Percentiles rank a stretch among this genome's conserved stretches.
These are phyloP conservation scores for Bombylius discolor DNA, from an alignment of 2,888 invertebrate genomes.

Conservation along the genomic window DNA sequence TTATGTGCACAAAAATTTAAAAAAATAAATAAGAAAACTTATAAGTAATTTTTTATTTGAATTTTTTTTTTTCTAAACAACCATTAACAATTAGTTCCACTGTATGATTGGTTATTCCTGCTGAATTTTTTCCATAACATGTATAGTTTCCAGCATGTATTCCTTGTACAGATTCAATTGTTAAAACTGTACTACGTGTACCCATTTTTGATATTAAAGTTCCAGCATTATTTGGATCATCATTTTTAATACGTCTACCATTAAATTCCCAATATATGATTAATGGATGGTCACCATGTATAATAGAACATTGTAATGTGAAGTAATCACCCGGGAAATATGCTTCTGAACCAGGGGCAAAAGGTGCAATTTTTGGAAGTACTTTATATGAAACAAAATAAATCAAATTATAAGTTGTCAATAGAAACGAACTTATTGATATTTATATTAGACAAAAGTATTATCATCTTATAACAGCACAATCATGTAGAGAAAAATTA, in stretches of 20 bases:
- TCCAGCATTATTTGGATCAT: constrained; percentile 36
- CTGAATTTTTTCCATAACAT: constrained; percentile 47
- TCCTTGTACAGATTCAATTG: constrained; percentile 46
- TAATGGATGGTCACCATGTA: constrained; percentile 66
- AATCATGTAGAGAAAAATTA: too few relatives aligned
- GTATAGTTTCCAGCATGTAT: constrained; percentile 59
- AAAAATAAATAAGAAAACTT: not conserved
- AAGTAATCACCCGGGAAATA: constrained; percentile 55
- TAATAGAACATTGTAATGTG: constrained; percentile 52
- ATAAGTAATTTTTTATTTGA: too few relatives aligned
- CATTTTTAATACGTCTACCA: constrained; percentile 39
- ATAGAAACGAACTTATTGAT: too few relatives aligned
- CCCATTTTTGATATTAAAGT: constrained; percentile 38
- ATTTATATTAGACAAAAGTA: too few relatives aligned
- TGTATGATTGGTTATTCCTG: constrained; percentile 52
- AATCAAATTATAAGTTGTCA: too few relatives aligned
- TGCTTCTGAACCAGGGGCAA: constrained; percentile 57
- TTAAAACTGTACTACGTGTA: constrained; percentile 44
- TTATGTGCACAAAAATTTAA: not conserved
- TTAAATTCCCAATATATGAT: constrained; percentile 62
- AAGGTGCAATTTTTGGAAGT: constrained; percentile 62
- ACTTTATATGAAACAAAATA: constrained; percentile 41
- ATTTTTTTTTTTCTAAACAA: constrained; percentile 21
- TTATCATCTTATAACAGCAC: too few relatives aligned
- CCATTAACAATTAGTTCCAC: constrained; percentile 57